Evolutionary conservation across 2,797 vertebrate genomes (phyloP), one percentile per base, ranked within the genome.

Genomic region (Trachops cirrhosus): DNA sequence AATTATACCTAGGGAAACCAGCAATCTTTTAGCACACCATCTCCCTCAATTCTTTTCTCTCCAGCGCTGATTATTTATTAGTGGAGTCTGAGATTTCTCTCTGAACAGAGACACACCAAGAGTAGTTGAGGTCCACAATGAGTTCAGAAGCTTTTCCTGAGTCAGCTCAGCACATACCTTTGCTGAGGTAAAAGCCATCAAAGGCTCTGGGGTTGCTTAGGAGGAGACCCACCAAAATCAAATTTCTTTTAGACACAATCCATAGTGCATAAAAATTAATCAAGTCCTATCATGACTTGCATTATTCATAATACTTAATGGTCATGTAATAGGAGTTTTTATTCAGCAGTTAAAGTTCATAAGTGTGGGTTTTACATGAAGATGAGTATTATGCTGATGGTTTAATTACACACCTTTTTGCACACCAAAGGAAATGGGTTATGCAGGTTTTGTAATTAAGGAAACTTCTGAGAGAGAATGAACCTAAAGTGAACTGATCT

Each of bases 401-500:
- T 98, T 99, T 99, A 99, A 99, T 99, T 98, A 99, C 98, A 99
- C 98, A 99, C 98, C 98, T 98, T 99, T 98, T 98, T 99, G 98
- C 98, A 99, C 98, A 99, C 98, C 98, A 98, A 98, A 99, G 98
- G 98, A 98, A 98, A 98, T 98, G 98, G 97, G 97, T 98, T 98
- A 97, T 98, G 97, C 34, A 89, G 97, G 97, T 98, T 98, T 98
- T 97, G 85, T 98, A 98, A 99, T 99, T 98, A 99, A 98, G 98
- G 98, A 92, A 97, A 97, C 98, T 98, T 98, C 94, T 92, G 97
- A 98, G 95, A 98, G 93, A 96, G 98, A 98, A 98, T 96, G 96
- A 98, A 98, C 96, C 97, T 98, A 97, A 92, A 96, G 97, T 97
- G 97, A 98, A 97, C 97, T 96, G 96, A 97, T 98, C 97, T 98